Conservation (phyloP, 2,797 vertebrate species). For the Jordanella pulchra region DNA sequence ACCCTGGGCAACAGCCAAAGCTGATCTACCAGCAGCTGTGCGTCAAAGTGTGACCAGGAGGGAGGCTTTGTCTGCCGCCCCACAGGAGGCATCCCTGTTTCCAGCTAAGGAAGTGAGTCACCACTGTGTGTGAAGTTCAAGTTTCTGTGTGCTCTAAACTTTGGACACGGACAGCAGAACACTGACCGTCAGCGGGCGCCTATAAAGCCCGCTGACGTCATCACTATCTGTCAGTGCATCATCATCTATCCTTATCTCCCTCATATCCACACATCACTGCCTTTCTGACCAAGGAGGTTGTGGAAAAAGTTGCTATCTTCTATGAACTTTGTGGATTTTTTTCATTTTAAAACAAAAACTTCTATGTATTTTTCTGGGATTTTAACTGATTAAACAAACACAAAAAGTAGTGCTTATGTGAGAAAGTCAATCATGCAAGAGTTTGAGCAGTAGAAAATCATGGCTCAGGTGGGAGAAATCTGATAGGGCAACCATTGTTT, state of each 20-base stretch:
- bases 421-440: not conserved
- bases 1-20: constrained; percentile 41
- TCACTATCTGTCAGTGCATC: constrained; percentile 21
- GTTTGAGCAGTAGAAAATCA: not conserved
- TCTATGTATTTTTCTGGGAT: not conserved
- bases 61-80: constrained; percentile 64
- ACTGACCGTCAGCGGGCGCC: constrained; percentile 33
- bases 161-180: constrained; percentile 48
- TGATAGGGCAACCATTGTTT: not conserved
- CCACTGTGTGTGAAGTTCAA: constrained; percentile 61
- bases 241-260: constrained; percentile 48
- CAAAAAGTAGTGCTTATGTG: not conserved
- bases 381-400: not conserved
- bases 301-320: not conserved
- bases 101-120: constrained; percentile 81
- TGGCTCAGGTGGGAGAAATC: not conserved
- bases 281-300: constrained; percentile 33
- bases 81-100: constrained; percentile 72
- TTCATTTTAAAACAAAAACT: not conserved
- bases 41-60: constrained; percentile 54
- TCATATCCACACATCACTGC: constrained; percentile 16
- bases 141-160: constrained; percentile 72
- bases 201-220: constrained; percentile 56
- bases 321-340: not conserved
- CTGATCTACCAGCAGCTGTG: constrained; percentile 29